A percentile compares a stretch with the other conserved stretches of the same genome.
These are phyloP conservation scores for Fregata magnificens DNA, from an alignment of 2,113 vertebrate genomes.

Conservation along the genomic window DNA sequence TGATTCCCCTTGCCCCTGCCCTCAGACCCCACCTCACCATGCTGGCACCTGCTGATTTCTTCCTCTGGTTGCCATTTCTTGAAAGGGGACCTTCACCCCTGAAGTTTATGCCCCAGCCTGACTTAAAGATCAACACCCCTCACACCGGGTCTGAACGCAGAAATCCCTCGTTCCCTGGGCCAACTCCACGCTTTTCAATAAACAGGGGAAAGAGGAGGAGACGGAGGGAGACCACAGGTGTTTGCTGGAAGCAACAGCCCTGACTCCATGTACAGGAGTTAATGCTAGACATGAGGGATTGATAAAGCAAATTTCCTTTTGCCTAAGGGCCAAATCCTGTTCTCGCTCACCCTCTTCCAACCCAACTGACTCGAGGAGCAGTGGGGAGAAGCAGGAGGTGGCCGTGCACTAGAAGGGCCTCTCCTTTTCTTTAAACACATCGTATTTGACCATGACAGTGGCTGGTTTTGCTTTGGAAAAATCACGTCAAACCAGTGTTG, in stretches of 20 bases:
- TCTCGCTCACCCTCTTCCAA: neutral
- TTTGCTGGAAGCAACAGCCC: neutral
- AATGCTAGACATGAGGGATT: neutral
- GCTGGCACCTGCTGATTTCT: neutral
- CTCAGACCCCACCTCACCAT: no score
- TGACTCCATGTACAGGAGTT: no score
- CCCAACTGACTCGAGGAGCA: neutral
- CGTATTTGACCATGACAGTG: neutral
- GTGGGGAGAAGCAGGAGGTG: neutral
- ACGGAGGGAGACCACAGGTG: neutral
- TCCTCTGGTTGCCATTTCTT: neutral
- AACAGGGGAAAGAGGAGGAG: neutral
- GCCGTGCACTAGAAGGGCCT: neutral
- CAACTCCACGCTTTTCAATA: neutral
- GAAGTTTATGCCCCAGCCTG: neutral
- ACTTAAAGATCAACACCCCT: neutral
- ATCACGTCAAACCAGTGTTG: neutral
- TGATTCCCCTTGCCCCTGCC: neutral
- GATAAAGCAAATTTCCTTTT: neutral
- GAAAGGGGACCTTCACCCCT: neutral
- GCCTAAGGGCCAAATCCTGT: neutral
- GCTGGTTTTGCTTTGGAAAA: neutral
- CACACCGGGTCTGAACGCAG: neutral
- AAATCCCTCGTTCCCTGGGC: neutral
- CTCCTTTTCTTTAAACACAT: neutral